These are phyloP conservation scores for Drosophila atroscutellata DNA, from an alignment of 2,888 invertebrate species.

Conservation along the genomic window DNA sequence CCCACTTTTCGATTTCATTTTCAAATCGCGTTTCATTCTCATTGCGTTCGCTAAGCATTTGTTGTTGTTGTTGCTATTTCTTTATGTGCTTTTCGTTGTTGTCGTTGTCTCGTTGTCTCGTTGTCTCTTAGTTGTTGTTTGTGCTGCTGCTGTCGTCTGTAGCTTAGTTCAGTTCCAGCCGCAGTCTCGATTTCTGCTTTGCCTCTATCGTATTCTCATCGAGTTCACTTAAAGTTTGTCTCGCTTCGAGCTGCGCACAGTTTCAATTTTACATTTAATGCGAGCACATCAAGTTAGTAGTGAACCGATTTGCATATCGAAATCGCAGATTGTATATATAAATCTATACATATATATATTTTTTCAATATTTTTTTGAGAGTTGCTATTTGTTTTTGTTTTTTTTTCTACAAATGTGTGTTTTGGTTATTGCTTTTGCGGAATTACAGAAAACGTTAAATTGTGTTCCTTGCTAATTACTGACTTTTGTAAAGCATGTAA, in stretches of 20 bases:
- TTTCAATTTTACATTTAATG: slow-evolving; percentile 70
- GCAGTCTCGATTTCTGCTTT: slow-evolving; percentile 21
- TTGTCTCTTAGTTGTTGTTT: slow-evolving; percentile 4
- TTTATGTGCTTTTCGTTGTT: slow-evolving; percentile 6
- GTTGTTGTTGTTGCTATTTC: slow-evolving; percentile 7
- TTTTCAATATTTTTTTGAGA: slow-evolving; percentile 6
- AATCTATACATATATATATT: background rate
- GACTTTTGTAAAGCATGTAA: background rate
- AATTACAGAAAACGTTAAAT: background rate
- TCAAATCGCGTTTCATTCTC: slow-evolving; percentile 60
- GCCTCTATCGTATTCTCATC: slow-evolving; percentile 53
- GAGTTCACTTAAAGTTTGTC: slow-evolving; percentile 70
- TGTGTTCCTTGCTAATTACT: slow-evolving; percentile 1
- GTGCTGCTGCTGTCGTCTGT: slow-evolving; percentile 9
- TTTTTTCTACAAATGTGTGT: background rate
- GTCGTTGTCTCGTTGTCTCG: slow-evolving; percentile 1
- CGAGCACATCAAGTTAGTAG: slow-evolving; percentile 69
- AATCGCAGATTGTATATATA: background rate
- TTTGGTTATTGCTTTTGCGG: background rate
- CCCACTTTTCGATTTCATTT: slow-evolving; percentile 47
- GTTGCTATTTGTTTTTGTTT: background rate
- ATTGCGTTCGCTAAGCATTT: slow-evolving; percentile 38
- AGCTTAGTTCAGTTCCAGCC: slow-evolving; percentile 31
- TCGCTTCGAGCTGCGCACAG: slow-evolving; percentile 61
- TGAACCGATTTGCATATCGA: slow-evolving; percentile 31